A percentile compares a stretch with the other conserved stretches of the same genome.
phyloP scores from a whole-genome alignment of 35 echinoderm and acorn worm species.

The Diadema setosum region DNA sequence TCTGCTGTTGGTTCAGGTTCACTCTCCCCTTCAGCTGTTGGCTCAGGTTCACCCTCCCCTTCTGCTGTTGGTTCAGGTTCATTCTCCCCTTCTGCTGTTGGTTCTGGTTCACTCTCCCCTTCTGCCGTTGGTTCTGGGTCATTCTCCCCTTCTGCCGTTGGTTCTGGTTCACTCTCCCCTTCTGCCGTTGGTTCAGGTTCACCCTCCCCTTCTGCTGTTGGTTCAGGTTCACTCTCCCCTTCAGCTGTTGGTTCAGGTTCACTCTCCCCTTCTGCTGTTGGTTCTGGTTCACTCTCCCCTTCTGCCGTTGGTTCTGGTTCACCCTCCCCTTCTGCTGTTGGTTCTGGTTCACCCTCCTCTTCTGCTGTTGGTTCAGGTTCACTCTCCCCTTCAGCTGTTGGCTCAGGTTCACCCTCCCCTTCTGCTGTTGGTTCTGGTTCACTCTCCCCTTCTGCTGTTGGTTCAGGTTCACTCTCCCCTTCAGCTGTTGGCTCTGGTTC shows the following conservation, averaged over 20 bases:
- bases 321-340: not conserved
- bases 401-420: conserved; percentile 20
- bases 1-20: conserved; percentile 34
- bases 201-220: not conserved
- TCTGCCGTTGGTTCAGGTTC: not conserved
- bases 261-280: not conserved
- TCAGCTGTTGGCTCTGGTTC: conserved; percentile 41
- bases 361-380: conserved; percentile 9
- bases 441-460: conserved; percentile 16
- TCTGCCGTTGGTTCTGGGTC: not conserved
- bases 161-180: not conserved
- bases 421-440: conserved; percentile 35
- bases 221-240: conserved; percentile 6
- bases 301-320: conserved; percentile 15
- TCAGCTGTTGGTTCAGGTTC: not conserved
- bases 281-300: conserved; percentile 8
- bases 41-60: conserved; percentile 26
- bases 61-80: conserved; percentile 21
- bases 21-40: conserved; percentile 8
- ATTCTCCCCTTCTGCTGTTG: not conserved
- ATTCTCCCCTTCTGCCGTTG: not conserved
- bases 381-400: not conserved
- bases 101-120: conserved; percentile 1
- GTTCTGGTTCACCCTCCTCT: conserved; percentile 8
- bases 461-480: conserved; percentile 2